Conservation (phyloP, 2,113 vertebrate genomes). For the Microtus richardsoni region DNA sequence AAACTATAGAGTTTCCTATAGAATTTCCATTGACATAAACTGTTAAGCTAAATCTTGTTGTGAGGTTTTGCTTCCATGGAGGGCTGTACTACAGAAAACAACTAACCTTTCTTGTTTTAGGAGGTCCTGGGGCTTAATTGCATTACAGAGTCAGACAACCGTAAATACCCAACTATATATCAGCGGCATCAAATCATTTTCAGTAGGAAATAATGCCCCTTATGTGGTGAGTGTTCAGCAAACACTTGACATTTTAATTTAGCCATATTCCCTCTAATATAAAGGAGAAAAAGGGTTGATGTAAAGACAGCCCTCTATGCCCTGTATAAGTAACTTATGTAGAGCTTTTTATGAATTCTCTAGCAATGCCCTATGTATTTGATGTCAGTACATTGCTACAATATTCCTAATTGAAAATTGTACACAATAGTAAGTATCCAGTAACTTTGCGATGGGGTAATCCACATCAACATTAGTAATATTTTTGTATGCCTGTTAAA, state of each 20-base stretch:
- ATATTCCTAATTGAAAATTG: background rate
- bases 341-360: background rate
- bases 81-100: slow-evolving; percentile 27
- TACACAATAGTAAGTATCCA: background rate
- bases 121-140: background rate
- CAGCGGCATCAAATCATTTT: slow-evolving; percentile 39
- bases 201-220: slow-evolving; percentile 17
- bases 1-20: slow-evolving; percentile 7
- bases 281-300: background rate
- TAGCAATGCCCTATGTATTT: background rate
- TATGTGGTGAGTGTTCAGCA: slow-evolving; percentile 21
- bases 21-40: slow-evolving; percentile 36
- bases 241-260: slow-evolving; percentile 55
- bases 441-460: background rate
- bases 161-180: slow-evolving; percentile 3
- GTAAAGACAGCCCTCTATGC: background rate
- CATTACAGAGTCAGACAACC: slow-evolving; percentile 29
- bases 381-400: background rate
- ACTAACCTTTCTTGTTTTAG: slow-evolving; percentile 41
- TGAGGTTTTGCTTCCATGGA: background rate
- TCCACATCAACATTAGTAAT: slow-evolving; percentile 12
- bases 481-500: background rate
- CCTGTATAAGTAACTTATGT: slow-evolving; percentile 19
- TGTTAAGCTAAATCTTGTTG: slow-evolving; percentile 19
- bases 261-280: slow-evolving; percentile 1